Base-by-base conservation (phyloP, 2,797 vertebrate species). In the Gambelia wislizenii region DNA sequence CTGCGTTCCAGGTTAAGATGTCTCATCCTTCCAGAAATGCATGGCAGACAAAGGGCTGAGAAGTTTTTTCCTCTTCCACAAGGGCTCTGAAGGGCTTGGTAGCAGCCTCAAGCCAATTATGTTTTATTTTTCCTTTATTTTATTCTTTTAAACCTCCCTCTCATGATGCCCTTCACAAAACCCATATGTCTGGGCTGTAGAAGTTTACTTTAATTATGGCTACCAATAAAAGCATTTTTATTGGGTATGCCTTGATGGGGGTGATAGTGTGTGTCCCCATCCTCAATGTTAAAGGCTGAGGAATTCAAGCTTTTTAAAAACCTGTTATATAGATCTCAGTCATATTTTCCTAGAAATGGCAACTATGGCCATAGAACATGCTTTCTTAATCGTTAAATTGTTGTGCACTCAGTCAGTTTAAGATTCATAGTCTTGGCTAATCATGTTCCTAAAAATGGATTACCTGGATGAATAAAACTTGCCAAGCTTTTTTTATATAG, bases 311-410 rank as follows among this genome's bases (percentile, higher is more conserved):
- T 59, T 81, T 86, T 18, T 22, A 78, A 72, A 72, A 86, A 8
- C 85, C 39, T 30, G 49, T 74, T 42, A 74, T 77, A 54, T 85
- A 3, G 22, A 75, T 92, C 93, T 85, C 20, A 88, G 84, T 44
- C n/a, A 89, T 89, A 88, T 93, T 80, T 77, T 89, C 30, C 87
- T 91, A 89, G 92, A 87, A 92, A 89, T 91, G 86, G 30, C 44
- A 36, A 52, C 20, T 52, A 67, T 67, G 75, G 44, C 2, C 7
- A 8, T 27, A n/a, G 20, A 16, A 36, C 49, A 5, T 25, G 33
- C 44, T 70, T 12, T 8, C 59, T n/a, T 59, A 42, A 75, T 44
- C 70, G 27, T 30, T 61, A 84, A 85, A 76, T n/a, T 76, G 39
- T 56, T 42, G 70, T 69, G 6, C 6, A 74, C 6, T 85, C 36